Conservation (phyloP, 2,797 vertebrate genomes). For the Lacerta agilis region DNA sequence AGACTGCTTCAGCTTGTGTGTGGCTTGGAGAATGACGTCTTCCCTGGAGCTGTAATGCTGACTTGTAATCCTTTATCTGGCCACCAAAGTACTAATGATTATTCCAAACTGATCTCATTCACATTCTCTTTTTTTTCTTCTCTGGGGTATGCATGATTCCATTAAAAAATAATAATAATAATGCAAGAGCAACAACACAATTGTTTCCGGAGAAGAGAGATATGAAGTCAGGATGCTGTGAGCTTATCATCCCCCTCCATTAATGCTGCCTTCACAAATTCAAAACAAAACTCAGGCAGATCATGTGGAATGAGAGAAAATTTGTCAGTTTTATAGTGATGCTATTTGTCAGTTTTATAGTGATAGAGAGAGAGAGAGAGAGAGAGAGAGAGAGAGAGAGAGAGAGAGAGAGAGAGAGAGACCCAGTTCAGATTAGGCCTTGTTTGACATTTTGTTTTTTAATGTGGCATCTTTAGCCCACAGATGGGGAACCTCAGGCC, state of each 20-base stretch:
- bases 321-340: neutral
- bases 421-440: too few species aligned
- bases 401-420: too few species aligned
- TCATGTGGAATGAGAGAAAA: neutral
- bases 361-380: too few species aligned
- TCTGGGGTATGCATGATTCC: constrained; percentile 25
- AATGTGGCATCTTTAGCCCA: too few species aligned
- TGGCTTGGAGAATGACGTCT: neutral
- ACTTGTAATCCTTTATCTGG: neutral
- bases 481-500: too few species aligned
- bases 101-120: neutral
- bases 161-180: neutral
- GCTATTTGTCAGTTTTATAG: neutral
- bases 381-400: too few species aligned
- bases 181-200: neutral
- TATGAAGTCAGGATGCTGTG: constrained; percentile 8
- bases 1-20: neutral
- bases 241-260: constrained; percentile 10
- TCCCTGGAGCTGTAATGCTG: accelerated
- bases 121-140: neutral
- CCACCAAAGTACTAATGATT: neutral
- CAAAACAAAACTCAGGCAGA: neutral
- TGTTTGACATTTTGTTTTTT: too few species aligned
- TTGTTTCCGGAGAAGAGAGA: constrained; percentile 38
- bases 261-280: neutral